Conservation (phyloP, 2,113 vertebrate genomes). For the Sceloporus undulatus region DNA sequence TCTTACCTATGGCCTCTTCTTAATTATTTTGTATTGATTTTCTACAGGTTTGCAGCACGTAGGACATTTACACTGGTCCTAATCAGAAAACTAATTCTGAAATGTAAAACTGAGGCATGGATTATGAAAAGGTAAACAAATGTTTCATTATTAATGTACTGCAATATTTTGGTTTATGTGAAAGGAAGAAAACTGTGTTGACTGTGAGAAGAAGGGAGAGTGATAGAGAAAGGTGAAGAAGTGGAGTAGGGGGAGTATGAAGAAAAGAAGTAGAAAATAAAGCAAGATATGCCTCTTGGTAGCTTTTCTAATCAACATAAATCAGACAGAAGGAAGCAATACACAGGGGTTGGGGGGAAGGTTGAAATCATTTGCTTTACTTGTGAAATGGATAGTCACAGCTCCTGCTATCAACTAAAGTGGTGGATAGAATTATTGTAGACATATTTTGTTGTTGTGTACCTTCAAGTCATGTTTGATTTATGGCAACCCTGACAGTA, state of each 20-base stretch:
- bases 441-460: no score
- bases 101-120: not conserved
- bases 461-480: no score
- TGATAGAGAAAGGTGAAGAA: not conserved
- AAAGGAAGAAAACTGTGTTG: not conserved
- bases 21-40: not conserved
- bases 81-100: not conserved
- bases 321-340: not conserved
- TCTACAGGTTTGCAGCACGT: not conserved
- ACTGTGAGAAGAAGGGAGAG: not conserved
- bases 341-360: not conserved
- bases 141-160: not conserved
- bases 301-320: not conserved
- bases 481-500: no score
- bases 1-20: no score
- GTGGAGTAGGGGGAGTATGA: not conserved
- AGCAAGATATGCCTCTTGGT: no score
- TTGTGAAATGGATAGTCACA: not conserved
- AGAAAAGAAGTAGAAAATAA: not conserved
- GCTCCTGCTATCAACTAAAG: no score
- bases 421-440: no score
- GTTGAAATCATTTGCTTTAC: not conserved
- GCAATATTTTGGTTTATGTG: not conserved
- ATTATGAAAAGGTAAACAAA: constrained; percentile 22
- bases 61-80: not conserved